Evolutionary conservation across 2,888 invertebrate species (phyloP).

Genomic region (Drosophila engyochracea): DNA sequence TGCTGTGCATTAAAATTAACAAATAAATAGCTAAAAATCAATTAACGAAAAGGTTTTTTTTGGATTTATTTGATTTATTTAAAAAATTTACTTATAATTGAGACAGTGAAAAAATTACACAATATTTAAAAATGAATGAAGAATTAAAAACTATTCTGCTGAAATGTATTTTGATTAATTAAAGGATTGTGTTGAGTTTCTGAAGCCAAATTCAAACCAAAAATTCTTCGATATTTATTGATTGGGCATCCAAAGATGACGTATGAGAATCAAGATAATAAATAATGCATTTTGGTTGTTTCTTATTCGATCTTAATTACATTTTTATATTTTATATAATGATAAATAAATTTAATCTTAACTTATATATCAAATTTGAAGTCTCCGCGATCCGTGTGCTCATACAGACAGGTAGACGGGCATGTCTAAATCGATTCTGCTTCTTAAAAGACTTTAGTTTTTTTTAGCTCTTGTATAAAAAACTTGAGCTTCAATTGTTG

Average conservation of each 20-base stretch:
- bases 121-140: background rate
- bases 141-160: background rate
- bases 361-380: background rate
- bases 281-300: too few species aligned
- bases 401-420: accelerated
- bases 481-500: background rate
- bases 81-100: background rate
- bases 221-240: background rate
- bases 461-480: too few species aligned
- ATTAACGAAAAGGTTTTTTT: background rate
- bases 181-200: background rate
- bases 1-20: too few species aligned
- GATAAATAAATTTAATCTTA: background rate
- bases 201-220: background rate
- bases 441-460: too few species aligned
- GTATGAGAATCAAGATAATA: background rate
- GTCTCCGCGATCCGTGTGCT: background rate
- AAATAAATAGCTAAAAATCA: background rate
- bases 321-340: background rate
- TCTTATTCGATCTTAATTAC: background rate
- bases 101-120: background rate
- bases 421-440: too few species aligned
- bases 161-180: background rate
- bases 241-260: background rate
- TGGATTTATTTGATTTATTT: background rate